Evolutionary conservation across 1,140 invertebrate genomes (phyloP).

Genomic region (Condylostylus longicornis): DNA sequence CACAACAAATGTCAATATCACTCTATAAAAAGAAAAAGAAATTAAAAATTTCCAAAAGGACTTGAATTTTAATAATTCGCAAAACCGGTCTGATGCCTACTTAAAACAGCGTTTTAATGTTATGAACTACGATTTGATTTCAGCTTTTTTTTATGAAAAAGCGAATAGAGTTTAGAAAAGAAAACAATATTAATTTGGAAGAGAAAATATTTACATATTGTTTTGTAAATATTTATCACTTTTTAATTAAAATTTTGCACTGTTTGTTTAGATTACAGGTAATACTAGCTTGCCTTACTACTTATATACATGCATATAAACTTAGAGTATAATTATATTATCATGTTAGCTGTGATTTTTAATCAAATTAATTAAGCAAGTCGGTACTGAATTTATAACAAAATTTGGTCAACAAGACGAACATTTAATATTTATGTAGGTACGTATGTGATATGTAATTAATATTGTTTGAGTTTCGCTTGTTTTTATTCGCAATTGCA

Average conservation of each 20-base stretch:
- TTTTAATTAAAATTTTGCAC: no score
- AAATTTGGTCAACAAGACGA: no score
- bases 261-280: no score
- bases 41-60: conserved; percentile 7
- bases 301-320: no score
- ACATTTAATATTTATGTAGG: background rate
- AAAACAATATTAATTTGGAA: no score
- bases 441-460: background rate
- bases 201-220: no score
- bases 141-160: background rate
- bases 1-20: conserved; percentile 51
- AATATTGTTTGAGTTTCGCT: background rate
- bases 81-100: background rate
- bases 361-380: no score
- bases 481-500: background rate
- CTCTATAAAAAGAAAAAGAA: conserved; percentile 35
- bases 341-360: no score
- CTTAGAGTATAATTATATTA: no score
- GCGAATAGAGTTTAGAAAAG: background rate
- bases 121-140: background rate
- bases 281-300: no score
- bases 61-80: background rate
- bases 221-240: no score
- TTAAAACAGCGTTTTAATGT: background rate
- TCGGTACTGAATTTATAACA: no score